Conservation (phyloP, 2,888 invertebrate genomes). For the Norana najaformis region DNA sequence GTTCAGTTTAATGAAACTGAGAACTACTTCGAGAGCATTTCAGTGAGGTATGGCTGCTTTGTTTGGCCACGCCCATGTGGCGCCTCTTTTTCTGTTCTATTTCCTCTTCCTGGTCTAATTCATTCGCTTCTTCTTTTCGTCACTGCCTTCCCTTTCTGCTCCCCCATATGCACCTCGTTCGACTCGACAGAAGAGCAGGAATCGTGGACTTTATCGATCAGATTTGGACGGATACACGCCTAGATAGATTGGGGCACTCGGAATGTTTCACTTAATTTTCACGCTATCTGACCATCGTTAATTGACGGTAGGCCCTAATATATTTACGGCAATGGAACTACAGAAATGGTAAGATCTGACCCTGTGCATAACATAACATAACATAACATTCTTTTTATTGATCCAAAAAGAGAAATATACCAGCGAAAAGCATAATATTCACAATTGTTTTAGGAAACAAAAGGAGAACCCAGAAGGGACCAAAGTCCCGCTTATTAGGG, state of each 20-base stretch:
- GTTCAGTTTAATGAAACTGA: background rate
- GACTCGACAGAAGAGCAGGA: background rate
- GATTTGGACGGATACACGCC: background rate
- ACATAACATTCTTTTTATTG: no score
- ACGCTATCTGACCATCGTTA: background rate
- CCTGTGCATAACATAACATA: no score
- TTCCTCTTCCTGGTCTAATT: background rate
- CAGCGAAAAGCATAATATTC: no score
- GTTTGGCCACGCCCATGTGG: background rate
- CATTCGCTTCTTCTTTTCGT: background rate
- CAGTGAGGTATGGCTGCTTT: background rate
- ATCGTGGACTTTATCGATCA: background rate
- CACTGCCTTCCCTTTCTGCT: background rate
- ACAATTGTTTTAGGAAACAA: no score
- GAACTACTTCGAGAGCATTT: background rate
- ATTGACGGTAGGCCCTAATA: background rate
- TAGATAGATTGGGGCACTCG: background rate
- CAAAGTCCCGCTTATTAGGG: no score
- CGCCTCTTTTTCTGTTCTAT: background rate
- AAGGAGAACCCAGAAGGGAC: no score
- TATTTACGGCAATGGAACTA: background rate
- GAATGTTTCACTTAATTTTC: background rate
- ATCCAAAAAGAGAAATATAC: no score
- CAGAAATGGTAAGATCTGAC: background rate
- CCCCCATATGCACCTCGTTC: background rate